phyloP scores from a whole-genome alignment of 2,888 invertebrate genomes.

The Eristalis pertinax region DNA sequence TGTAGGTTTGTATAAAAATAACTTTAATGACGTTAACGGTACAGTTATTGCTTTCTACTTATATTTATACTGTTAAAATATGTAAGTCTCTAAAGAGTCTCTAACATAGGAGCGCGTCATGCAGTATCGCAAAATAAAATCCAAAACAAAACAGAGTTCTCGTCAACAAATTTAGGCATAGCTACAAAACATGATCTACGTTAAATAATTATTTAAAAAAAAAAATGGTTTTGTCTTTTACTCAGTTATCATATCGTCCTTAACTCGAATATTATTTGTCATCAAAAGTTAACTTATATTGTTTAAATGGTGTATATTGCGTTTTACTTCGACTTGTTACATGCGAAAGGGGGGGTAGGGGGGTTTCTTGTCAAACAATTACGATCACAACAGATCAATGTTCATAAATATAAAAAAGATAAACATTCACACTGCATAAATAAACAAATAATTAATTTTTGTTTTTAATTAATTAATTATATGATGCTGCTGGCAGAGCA shows the following conservation, averaged over 20 bases:
- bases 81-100: conserved; percentile 21
- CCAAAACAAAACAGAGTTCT: background rate
- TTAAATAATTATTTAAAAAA: background rate
- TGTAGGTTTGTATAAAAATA: conserved; percentile 38
- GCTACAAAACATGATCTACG: background rate
- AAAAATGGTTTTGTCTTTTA: conserved; percentile 1
- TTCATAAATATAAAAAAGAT: conserved; percentile 13
- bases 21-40: conserved; percentile 31
- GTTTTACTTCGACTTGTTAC: conserved; percentile 22
- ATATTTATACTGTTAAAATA: conserved; percentile 47
- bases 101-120: conserved; percentile 6
- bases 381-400: background rate
- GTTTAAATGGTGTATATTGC: conserved; percentile 57
- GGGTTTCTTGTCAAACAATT: conserved; percentile 21
- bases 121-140: background rate
- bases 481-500: conserved; percentile 31
- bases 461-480: conserved; percentile 2
- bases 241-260: background rate
- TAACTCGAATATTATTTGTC: conserved; percentile 14
- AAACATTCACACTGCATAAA: conserved; percentile 31
- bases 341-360: conserved; percentile 14
- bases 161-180: conserved; percentile 18
- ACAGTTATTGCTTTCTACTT: conserved; percentile 46
- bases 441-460: conserved; percentile 10
- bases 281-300: conserved; percentile 22